Base-by-base conservation (phyloP, 2,113 vertebrate genomes). In the Hepsetus odoe region DNA sequence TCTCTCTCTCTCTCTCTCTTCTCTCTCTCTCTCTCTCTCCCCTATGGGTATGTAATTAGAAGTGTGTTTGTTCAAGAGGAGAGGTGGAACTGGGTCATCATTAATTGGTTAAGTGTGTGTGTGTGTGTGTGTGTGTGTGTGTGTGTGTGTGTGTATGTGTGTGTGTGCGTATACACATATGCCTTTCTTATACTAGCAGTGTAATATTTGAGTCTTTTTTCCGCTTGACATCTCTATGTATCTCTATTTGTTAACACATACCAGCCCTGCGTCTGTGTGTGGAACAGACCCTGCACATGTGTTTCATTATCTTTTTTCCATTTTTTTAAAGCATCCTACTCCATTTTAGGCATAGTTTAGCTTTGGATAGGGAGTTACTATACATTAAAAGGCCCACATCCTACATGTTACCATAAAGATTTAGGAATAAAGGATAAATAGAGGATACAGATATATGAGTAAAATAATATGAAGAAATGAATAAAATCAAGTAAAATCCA, bases 51-150 rank as follows among this genome's bases (percentile, higher is more conserved):
- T 76, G 80, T 81, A 80, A 85, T 84, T 84, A 84, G 73, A 84
- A 65, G 56, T 83, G 79, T 80, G 79, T 81, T 65, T 84, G 74
- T 77, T 83, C 64, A 81, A 81, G 71, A 74, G 65, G 35, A 84
- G 65, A 74, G 74, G 79, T 84, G 82, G 74, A 84, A 80, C 74
- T 77, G 70, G 85, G 85, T 85, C 84, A 83, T 68, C 68, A 78
- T 87, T 85, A 86, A 85, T 87, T 88, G 79, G 79, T 82, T 75
- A 69, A 67, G 62, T 42, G 53, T 73, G 80, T 55, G 56, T 77
- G 30, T 73, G 68, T 67, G 13, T 44, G 42, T 44, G 42, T 44
- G 42, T 44, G 13, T 44, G 12, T 44, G 42, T 44, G 4, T 44
- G 42, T 42, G 40, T 42, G 35, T 38, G 35, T 38, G 49, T 69